Base-by-base conservation (phyloP, 2,113 vertebrate genomes). In the Blennius ocellaris region DNA sequence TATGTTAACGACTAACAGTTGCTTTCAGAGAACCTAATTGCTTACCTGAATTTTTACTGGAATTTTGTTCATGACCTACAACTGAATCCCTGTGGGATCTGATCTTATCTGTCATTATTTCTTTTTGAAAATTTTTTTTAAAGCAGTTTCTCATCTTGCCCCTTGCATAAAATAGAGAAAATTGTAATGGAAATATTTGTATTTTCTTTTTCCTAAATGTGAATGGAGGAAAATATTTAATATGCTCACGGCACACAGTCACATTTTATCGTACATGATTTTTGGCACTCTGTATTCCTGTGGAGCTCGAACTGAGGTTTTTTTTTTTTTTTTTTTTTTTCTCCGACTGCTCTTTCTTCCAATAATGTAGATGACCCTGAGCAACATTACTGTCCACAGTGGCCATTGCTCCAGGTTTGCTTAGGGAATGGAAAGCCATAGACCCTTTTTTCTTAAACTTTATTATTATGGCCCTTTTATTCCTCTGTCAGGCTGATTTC, bases 381-480 rank as follows among this genome's bases (percentile, higher is more conserved):
- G 81, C 79, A 57, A 41, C 72, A 57, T 37, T 48, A 58, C 61
- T 41, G 77, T 85, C 84, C 83, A 74, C 44, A 16, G 84, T 68
- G 81, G 62, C 77, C 52, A 69, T 78, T 84, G 72, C 78, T 84
- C 71, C 73, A 85, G 87, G 82, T 88, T 89, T 87, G 82, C 84
- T 85, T 55, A 76, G 86, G 80, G 87, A 91, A 90, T 76, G 78
- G 82, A 88, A 88, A 87, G 86, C 89, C 91, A 92, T 87, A 83
- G 89, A 87, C 80, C 84, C 67, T 69, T 83, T 80, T 80, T 90
- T 88, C 91, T 92, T 94, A 90, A 93, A 94, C 87, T 89, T 89
- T 93, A 93, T 92, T 94, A 93, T 92, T 93, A 93, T 93, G 86
- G 86, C 86, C 75, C 82, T 81, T 88, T 92, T 93, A 91, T 92